Evolutionary conservation across 2,797 vertebrate species (phyloP), one percentile per base, ranked within the genome.

Genomic region (Sebastes oblongus): DNA sequence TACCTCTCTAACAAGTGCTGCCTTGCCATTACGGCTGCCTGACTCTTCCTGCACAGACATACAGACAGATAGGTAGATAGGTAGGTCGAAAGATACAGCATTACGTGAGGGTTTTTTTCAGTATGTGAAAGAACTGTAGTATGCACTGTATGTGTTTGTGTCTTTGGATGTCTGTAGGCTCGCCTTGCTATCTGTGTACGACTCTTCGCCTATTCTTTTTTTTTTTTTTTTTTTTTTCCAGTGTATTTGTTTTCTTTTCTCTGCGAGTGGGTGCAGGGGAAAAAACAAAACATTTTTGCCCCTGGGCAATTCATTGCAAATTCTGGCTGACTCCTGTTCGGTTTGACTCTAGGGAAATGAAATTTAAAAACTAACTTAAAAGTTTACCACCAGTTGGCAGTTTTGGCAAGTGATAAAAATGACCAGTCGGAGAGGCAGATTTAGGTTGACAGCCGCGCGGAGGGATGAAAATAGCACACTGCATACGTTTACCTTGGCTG

Each of bases 351-450:
- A 24, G 91, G 91, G 93, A 91, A 91, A 91, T 85, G 74, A 86
- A 88, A 92, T 94, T 92, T 89, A 90, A 91, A 93, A 93, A 90
- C 79, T 62, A 91, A 89, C 89, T 89, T 88, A 90, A 93, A 95
- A 93, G 88, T 95, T 95, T 94, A 92, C 84, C 91, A 92, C 82
- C 90, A 70, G 89, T 95, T 95, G 93, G 90, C 92, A 92, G 92
- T 84, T 95, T 90, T 95, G 93, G 94, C 93, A 92, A 90, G 88
- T 94, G 93, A 94, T 94, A 90, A 95, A 94, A 95, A 94, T 95
- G 91, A 93, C 93, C 90, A 83, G 84, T 92, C 73, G 82, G 36
- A 58, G 83, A 93, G 88, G 89, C 89, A 93, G 87, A 94, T 92
- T 91, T 66, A 80, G 91, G 90, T 82, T 94, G 94, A 95, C 93